Conservation (phyloP, 2,888 invertebrate genomes). For the Hemicrepidius hirtus region DNA sequence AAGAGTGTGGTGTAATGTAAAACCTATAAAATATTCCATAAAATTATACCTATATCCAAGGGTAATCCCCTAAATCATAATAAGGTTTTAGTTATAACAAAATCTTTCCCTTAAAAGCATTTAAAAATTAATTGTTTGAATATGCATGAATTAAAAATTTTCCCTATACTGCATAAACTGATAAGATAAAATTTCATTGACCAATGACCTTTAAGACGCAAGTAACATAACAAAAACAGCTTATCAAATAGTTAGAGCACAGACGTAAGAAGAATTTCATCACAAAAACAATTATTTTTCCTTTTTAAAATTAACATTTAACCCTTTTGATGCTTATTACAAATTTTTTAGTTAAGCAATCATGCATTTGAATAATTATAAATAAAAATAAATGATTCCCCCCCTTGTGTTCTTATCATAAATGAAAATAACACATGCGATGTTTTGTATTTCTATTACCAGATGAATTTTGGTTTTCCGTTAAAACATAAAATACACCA, state of each 20-base stretch:
- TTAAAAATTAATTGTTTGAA: neutral
- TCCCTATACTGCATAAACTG: too few relatives aligned
- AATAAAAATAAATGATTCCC: neutral
- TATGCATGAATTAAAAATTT: neutral
- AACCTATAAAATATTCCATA: too few relatives aligned
- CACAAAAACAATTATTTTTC: too few relatives aligned
- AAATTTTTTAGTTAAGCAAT: neutral
- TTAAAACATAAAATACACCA: neutral
- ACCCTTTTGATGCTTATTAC: neutral
- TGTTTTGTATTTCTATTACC: too few relatives aligned
- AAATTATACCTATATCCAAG: too few relatives aligned
- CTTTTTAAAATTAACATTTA: neutral
- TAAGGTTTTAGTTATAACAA: too few relatives aligned
- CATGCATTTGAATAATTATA: neutral
- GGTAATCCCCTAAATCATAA: too few relatives aligned
- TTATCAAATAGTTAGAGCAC: slow-evolving; percentile 4
- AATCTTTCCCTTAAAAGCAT: too few relatives aligned
- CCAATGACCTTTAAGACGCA: neutral
- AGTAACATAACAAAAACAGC: slow-evolving; percentile 12
- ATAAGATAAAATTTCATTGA: too few relatives aligned
- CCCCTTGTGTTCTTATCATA: neutral
- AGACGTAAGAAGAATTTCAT: slow-evolving; percentile 5
- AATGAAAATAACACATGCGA: too few relatives aligned
- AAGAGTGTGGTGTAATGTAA: too few relatives aligned
- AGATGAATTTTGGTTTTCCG: neutral